A percentile compares a stretch with the other conserved stretches of the same genome.
Conservation (phyloP, 2,113 vertebrate species). For the Perognathus longimembris region DNA sequence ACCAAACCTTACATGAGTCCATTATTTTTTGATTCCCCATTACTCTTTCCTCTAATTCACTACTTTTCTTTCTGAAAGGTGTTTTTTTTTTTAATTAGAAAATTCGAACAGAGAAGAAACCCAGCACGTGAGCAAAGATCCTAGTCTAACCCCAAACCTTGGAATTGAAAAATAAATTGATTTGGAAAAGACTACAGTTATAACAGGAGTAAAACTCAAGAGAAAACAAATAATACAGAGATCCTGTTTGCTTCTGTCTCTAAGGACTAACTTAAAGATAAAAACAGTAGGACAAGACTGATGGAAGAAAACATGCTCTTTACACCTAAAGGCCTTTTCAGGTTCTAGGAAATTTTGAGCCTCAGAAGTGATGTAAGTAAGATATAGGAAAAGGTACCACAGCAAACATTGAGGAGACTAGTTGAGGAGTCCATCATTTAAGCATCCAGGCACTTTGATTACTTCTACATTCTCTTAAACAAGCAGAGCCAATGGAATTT, state of each 20-base stretch:
- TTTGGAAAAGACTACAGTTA: neutral
- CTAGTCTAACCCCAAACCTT: neutral
- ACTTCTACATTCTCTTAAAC: neutral
- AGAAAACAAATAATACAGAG: neutral
- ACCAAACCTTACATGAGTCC: neutral
- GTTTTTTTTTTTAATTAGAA: neutral
- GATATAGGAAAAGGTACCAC: neutral
- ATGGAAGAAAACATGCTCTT: neutral
- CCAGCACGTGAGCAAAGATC: neutral
- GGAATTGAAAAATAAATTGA: neutral
- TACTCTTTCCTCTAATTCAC: neutral
- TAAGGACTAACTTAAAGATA: neutral
- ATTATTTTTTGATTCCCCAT: neutral
- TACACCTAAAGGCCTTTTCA: neutral
- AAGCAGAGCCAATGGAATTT: neutral
- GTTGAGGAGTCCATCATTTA: neutral
- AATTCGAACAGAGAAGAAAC: neutral
- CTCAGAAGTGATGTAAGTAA: neutral
- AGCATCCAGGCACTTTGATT: neutral
- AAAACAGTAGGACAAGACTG: neutral
- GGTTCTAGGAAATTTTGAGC: no score
- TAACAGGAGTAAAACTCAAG: neutral
- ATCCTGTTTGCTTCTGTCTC: no score
- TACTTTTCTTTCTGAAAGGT: neutral
- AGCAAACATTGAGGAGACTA: neutral